Conservation (phyloP, 2,888 invertebrate genomes). For the Lasioglossum malachurum region DNA sequence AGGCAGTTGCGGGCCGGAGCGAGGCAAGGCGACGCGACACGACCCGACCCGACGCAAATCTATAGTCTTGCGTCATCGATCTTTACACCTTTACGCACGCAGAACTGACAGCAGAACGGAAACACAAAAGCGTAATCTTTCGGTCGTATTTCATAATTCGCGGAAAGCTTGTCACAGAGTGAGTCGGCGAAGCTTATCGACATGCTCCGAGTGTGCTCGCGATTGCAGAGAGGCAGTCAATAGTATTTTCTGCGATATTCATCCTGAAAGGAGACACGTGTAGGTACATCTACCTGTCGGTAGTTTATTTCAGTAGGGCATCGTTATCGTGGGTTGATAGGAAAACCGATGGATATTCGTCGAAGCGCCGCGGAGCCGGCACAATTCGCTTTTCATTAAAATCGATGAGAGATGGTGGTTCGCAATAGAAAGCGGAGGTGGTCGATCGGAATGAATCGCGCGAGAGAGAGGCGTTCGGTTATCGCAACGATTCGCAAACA, state of each 20-base stretch:
- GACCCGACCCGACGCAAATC: constrained; percentile 23
- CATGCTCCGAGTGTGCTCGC: neutral
- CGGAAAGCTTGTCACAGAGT: neutral
- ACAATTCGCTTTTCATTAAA: neutral
- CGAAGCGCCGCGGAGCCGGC: neutral
- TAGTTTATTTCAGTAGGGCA: neutral
- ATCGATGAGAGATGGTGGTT: neutral
- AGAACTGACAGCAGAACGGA: constrained; percentile 33
- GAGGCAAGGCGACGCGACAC: neutral
- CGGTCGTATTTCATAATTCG: neutral
- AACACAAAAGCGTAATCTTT: constrained; percentile 13
- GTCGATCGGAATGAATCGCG: constrained; percentile 52
- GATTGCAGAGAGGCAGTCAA: neutral
- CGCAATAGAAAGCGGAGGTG: neutral
- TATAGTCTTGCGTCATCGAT: constrained; percentile 30
- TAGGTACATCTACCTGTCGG: neutral
- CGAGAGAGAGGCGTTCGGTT: neutral
- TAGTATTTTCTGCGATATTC: neutral
- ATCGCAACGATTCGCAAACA: neutral
- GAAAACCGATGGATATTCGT: neutral
- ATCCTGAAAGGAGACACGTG: neutral
- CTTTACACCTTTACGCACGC: constrained; percentile 23
- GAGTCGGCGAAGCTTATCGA: constrained; percentile 2
- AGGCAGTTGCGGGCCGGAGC: neutral
- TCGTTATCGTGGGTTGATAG: neutral